phyloP scores from a whole-genome alignment of 2,113 vertebrate species.

The Mus spicilegus region DNA sequence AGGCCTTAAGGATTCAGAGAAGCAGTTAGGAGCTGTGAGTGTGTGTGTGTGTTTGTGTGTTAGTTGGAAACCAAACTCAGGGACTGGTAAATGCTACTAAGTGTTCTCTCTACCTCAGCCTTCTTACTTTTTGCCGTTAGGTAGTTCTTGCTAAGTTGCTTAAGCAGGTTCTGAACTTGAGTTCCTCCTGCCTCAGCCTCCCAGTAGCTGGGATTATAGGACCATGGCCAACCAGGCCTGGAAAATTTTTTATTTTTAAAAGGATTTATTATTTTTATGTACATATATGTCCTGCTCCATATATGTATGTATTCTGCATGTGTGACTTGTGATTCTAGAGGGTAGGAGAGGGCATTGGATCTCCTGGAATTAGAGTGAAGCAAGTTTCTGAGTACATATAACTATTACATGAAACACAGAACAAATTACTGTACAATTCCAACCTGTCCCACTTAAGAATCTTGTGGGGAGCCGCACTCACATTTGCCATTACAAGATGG shows the following conservation, averaged over 20 bases:
- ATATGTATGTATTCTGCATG: not conserved
- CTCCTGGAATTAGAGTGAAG: not conserved
- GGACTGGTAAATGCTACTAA: not conserved
- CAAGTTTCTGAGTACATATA: not conserved
- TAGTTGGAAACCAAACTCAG: not conserved
- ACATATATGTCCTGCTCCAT: not conserved
- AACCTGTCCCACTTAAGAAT: not conserved
- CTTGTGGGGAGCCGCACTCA: no score
- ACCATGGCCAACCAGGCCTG: not conserved
- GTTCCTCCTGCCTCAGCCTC: not conserved
- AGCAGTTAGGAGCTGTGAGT: not conserved
- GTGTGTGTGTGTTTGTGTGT: not conserved
- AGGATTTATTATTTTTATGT: not conserved
- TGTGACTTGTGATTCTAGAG: not conserved
- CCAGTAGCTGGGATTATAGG: not conserved
- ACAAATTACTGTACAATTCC: not conserved
- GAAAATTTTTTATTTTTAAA: not conserved
- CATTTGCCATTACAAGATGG: no score
- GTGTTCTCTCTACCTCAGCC: not conserved
- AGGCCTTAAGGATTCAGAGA: constrained; percentile 22
- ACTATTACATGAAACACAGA: not conserved
- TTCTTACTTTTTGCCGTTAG: not conserved
- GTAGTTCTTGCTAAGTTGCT: not conserved
- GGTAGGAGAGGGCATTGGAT: not conserved
- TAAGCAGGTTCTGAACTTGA: not conserved